Evolutionary conservation across 2,888 invertebrate genomes (phyloP), one percentile per base, ranked within the genome.

Genomic region (Ichneumoninae sp.): DNA sequence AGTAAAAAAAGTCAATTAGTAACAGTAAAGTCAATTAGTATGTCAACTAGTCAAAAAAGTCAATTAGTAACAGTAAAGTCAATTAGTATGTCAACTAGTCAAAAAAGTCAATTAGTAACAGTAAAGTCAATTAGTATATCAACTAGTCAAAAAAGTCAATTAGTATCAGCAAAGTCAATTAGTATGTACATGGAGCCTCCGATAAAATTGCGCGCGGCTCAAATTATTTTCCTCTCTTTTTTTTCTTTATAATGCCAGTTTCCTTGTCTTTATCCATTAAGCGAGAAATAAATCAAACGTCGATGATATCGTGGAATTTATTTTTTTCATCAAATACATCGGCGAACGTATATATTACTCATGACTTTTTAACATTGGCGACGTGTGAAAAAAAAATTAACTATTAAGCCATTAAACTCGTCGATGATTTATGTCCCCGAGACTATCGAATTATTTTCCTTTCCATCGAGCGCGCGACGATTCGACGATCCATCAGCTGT

Each of bases 361-460:
- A 3, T 54, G 54, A 54, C 10, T 54, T 22, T 54, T 54, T 54
- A 22, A 22, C 13, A 54, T 54, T 54, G 7, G 19, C 54, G 54
- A 8, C 22, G 8, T 1, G 26, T 26, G n/a, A 30, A 60, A 60
- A 63, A 30, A 63, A 63, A 63, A 33, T 13, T 26, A 60, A 30
- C 26, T 63, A 63, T 63, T 33, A 8, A 63, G 63, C 63, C 63
- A 63, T 63, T 33, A 63, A 63, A 30, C 63, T n/a, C 33, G 33
- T 33, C 63, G n/a, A 30, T 63, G 63, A 63, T 63, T 10, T 63
- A 63, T 63, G 63, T 33, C n/a, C 6, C 7, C 30, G 16, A 63
- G 63, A 30, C 33, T 6, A 30, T 63, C 30, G 16, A 63, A 30
- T 63, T 33, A 63, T 63, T 63, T 30, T 63, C 16, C 63, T 63